Evolutionary conservation across 2,797 vertebrate genomes (phyloP).

Genomic region (Protonibea diacanthus): DNA sequence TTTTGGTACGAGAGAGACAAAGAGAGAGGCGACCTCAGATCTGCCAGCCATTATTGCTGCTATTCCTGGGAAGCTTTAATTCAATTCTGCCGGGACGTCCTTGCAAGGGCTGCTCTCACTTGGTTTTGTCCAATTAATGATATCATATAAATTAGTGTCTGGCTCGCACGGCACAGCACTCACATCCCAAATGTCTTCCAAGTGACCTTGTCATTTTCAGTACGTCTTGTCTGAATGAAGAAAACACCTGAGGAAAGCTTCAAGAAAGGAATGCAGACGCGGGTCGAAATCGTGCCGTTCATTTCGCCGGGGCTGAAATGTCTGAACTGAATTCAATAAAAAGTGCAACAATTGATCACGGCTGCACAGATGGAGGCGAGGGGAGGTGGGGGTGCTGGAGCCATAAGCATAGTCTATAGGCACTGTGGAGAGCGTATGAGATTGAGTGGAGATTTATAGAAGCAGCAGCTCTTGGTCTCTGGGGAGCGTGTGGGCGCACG

Average conservation of each 20-base stretch:
- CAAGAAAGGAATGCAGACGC: background rate
- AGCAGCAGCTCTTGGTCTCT: slow-evolving; percentile 68
- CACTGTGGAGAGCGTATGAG: slow-evolving; percentile 40
- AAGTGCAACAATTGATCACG: slow-evolving; percentile 41
- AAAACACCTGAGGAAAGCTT: slow-evolving; percentile 26
- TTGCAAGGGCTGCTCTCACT: slow-evolving; percentile 58
- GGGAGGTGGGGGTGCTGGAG: slow-evolving; percentile 8
- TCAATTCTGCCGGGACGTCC: slow-evolving; percentile 63
- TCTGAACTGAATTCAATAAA: slow-evolving; percentile 34
- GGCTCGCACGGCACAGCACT: slow-evolving; percentile 9
- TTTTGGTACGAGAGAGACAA: background rate
- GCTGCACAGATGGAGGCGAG: slow-evolving; percentile 34
- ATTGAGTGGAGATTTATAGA: slow-evolving; percentile 75
- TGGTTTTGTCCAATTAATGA: slow-evolving; percentile 66
- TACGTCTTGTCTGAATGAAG: slow-evolving; percentile 21
- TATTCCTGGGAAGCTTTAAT: slow-evolving; percentile 73
- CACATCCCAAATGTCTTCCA: slow-evolving; percentile 67
- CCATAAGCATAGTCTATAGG: slow-evolving; percentile 59
- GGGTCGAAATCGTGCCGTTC: background rate
- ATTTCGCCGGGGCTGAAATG: slow-evolving; percentile 27
- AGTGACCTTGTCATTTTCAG: slow-evolving; percentile 62
- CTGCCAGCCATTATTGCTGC: slow-evolving; percentile 50
- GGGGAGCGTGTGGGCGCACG: slow-evolving; percentile 78
- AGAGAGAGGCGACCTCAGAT: slow-evolving; percentile 39
- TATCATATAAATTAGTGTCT: slow-evolving; percentile 47